Conservation (phyloP, 1,140 invertebrate species). For the Centruroides sculpturatus region DNA sequence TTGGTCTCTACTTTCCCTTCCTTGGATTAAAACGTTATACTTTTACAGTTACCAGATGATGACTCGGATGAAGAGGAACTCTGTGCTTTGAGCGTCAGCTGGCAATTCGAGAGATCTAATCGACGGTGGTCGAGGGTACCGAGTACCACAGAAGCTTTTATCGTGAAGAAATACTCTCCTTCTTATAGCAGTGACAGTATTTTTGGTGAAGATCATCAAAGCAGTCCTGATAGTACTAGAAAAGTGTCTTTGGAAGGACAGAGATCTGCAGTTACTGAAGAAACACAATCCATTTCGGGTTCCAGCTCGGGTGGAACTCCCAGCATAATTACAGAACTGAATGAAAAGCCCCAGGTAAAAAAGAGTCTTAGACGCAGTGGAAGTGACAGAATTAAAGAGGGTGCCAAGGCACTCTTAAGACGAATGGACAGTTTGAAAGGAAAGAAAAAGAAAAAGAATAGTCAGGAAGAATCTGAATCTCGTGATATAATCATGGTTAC, state of each 20-base stretch:
- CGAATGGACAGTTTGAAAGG: constrained; percentile 70
- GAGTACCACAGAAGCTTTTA: neutral
- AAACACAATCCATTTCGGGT: constrained; percentile 1
- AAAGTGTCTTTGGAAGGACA: neutral
- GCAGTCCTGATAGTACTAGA: constrained; percentile 8
- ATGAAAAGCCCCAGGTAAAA: constrained; percentile 1
- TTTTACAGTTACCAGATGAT: constrained; percentile 36
- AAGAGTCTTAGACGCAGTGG: constrained; percentile 48
- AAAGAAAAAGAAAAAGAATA: constrained; percentile 26
- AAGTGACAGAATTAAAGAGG: constrained; percentile 61
- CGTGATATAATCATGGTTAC: constrained; percentile 49
- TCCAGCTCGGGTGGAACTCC: constrained; percentile 10
- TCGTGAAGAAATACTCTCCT: constrained; percentile 2
- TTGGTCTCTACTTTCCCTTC: no score
- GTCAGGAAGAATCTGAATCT: constrained; percentile 42
- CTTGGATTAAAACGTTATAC: no score
- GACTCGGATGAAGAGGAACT: constrained; percentile 76
- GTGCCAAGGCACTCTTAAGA: constrained; percentile 61
- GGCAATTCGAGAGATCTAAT: constrained; percentile 81
- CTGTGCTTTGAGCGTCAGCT: constrained; percentile 82
- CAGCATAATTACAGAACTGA: constrained; percentile 4
- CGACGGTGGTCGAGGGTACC: constrained; percentile 71
- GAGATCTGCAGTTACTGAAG: no score
- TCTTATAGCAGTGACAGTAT: constrained; percentile 29
- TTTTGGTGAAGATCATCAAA: constrained; percentile 25